Evolutionary conservation across 2,888 invertebrate genomes (phyloP).

Genomic region (Melieria picta): DNA sequence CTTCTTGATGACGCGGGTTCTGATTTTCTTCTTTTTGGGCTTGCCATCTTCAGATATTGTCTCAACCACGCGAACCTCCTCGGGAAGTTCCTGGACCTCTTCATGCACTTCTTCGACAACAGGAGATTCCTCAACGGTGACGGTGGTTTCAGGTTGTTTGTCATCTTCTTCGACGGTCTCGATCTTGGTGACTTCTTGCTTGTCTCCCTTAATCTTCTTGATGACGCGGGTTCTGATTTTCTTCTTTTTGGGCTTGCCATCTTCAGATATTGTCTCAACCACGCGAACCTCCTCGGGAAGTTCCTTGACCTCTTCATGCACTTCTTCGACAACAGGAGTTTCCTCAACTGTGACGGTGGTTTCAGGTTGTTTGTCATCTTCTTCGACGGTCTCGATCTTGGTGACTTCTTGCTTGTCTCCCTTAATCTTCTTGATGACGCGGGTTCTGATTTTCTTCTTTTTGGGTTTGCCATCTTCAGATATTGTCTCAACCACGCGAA

Average conservation of each 20-base stretch:
- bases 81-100: slow-evolving; percentile 48
- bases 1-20: slow-evolving; percentile 60
- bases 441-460: slow-evolving; percentile 47
- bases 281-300: slow-evolving; percentile 55
- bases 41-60: slow-evolving; percentile 54
- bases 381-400: slow-evolving; percentile 62
- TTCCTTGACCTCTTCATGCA: slow-evolving; percentile 50
- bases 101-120: slow-evolving; percentile 56
- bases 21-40: slow-evolving; percentile 53
- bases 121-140: slow-evolving; percentile 64
- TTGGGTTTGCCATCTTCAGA: slow-evolving; percentile 47
- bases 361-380: slow-evolving; percentile 58
- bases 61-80: slow-evolving; percentile 49
- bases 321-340: slow-evolving; percentile 58
- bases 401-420: slow-evolving; percentile 55
- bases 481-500: slow-evolving; percentile 48
- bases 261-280: slow-evolving; percentile 63
- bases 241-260: slow-evolving; percentile 58
- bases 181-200: slow-evolving; percentile 56
- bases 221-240: slow-evolving; percentile 63
- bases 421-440: slow-evolving; percentile 40
- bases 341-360: slow-evolving; percentile 61
- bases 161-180: slow-evolving; percentile 53
- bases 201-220: slow-evolving; percentile 38
- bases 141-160: slow-evolving; percentile 55